phyloP scores from a whole-genome alignment of 2,113 vertebrate species.

The Gambusia holbrooki region DNA sequence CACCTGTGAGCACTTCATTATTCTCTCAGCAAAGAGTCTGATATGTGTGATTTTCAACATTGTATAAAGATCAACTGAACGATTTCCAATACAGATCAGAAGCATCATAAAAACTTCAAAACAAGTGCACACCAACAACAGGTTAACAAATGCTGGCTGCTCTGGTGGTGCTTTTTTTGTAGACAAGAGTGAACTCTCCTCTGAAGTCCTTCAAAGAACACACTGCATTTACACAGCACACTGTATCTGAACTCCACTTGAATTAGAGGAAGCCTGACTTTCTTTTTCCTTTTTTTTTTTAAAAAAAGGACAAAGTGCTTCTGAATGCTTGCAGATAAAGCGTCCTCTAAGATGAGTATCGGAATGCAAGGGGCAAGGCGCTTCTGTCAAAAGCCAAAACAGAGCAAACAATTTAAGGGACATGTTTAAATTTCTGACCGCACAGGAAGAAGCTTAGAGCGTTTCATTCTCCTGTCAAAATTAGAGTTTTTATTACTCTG shows the following conservation, averaged over 20 bases:
- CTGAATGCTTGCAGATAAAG: conserved; percentile 16
- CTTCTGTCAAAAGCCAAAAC: conserved; percentile 6
- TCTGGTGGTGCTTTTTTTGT: conserved; percentile 8
- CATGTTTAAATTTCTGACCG: not conserved
- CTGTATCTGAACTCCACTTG: conserved; percentile 11
- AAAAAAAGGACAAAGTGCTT: conserved; percentile 8
- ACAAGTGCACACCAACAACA: conserved; percentile 20
- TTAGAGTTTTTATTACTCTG: not conserved
- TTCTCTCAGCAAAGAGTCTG: conserved; percentile 13
- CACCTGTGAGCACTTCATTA: conserved; percentile 7
- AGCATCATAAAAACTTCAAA: conserved; percentile 51
- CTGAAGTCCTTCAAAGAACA: conserved; percentile 38
- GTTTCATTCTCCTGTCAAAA: not conserved
- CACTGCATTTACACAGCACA: not conserved
- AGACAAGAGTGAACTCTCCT: conserved; percentile 41
- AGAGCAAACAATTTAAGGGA: not conserved
- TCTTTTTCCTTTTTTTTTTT: not conserved
- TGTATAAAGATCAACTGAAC: conserved; percentile 43
- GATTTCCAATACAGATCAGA: conserved; percentile 54
- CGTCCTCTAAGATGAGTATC: conserved; percentile 20
- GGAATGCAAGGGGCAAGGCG: conserved; percentile 1
- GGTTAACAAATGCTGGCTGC: conserved; percentile 13
- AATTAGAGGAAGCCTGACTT: conserved; percentile 5
- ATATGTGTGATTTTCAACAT: conserved; percentile 32
- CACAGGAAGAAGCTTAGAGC: conserved; percentile 2